These are phyloP conservation scores for Enchytraeus crypticus DNA, from an alignment of 2,888 invertebrate species.

Conservation along the genomic window DNA sequence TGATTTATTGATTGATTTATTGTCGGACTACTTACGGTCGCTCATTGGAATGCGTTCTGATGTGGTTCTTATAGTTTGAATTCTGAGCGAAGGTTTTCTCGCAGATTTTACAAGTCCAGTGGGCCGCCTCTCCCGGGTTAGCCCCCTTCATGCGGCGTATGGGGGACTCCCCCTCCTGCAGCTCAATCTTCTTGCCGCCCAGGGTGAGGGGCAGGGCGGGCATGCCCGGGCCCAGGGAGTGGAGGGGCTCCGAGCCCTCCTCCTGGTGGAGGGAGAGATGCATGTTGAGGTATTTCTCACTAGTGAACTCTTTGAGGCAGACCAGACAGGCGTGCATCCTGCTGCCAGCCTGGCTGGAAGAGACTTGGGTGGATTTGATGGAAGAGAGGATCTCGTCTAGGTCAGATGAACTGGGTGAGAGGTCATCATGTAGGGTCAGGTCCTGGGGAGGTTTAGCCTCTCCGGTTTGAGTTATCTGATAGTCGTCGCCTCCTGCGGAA, in stretches of 20 bases:
- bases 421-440: no score
- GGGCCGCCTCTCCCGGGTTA: slow-evolving; percentile 6
- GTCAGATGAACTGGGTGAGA: no score
- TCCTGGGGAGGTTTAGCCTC: no score
- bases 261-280: slow-evolving; percentile 21
- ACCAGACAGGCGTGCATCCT: slow-evolving; percentile 8
- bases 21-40: slow-evolving; percentile 5
- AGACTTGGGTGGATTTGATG: no score
- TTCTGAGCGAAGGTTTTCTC: slow-evolving; percentile 29
- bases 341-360: not conserved
- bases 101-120: slow-evolving; percentile 30
- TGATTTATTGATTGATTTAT: no score
- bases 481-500: no score
- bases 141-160: slow-evolving; percentile 7
- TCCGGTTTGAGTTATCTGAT: no score
- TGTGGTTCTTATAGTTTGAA: slow-evolving; percentile 30
- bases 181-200: not conserved
- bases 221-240: not conserved
- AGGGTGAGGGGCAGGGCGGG: not conserved
- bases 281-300: slow-evolving; percentile 28
- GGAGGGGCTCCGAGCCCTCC: not conserved
- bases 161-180: slow-evolving; percentile 4
- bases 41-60: slow-evolving; percentile 26
- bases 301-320: slow-evolving; percentile 22
- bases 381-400: no score